Evolutionary conservation across 2,888 invertebrate species (phyloP), one percentile per base, ranked within the genome.

Genomic region (Phaonia tiefii): DNA sequence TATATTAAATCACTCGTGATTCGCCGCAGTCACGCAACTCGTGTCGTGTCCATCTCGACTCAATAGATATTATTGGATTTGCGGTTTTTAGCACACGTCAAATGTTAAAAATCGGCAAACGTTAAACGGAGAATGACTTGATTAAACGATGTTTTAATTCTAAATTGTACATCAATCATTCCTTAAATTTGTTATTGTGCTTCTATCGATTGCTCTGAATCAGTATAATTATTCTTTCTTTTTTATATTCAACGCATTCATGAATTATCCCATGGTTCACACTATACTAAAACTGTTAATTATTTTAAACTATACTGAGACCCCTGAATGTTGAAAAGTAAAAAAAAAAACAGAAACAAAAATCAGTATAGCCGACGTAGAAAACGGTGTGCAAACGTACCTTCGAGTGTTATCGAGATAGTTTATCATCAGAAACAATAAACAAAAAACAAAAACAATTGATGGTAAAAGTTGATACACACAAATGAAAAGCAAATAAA

Each of bases 351-450:
- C 2, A 63, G 42, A 39, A 39, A 37, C 15, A 11, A 11, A 7
- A 49, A 17, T 20, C 11, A 51, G 17, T 20, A 15, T 49, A 63
- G 15, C 10, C 42, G 70, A 49, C 37, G 54, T 4, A 1, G 25
- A 66, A 60, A 51, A 56, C 69, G 26, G 20, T 76, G 72, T 67
- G 75, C 77, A 81, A 51, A 73, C 63, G 58, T 69, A 72, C 44
- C 54, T 56, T 73, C n/a, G 17, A 44, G 11, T 73, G 58, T 80
- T 80, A 80, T 80, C 72, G 39, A 15, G 17, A 13, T 42, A 20
- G 25, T 69, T 72, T 72, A 69, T 79, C 67, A 65, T 20, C 31
- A 26, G 8, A 31, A 31, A 31, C 17, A n/a, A 51, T 42, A 46
- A 39, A 37, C 26, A 25, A 15, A 49, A n/a, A 3, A 67, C 39